Evolutionary conservation across 2,113 vertebrate genomes (phyloP).

Genomic region (Phasianus colchicus): DNA sequence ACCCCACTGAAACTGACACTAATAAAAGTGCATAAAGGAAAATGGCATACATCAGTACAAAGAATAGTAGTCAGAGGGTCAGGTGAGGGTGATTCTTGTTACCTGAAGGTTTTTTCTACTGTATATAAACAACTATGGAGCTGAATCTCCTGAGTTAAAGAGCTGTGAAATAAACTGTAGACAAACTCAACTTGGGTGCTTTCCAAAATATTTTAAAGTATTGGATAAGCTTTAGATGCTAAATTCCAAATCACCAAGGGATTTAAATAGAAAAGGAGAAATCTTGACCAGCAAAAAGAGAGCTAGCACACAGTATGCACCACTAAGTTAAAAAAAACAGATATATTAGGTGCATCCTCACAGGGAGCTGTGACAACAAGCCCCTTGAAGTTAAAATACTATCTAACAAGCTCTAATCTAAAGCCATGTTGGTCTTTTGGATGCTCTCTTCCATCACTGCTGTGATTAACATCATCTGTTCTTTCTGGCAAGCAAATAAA

Average conservation of each 20-base stretch:
- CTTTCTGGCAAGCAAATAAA: constrained; percentile 55
- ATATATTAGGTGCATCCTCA: not conserved
- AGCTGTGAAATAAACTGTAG: not conserved
- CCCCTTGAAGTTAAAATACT: constrained; percentile 25
- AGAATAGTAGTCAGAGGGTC: not conserved
- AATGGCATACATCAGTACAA: not conserved
- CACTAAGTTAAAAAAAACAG: not conserved
- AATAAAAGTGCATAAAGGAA: not conserved
- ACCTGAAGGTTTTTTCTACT: not conserved
- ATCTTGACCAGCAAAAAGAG: not conserved
- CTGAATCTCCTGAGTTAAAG: not conserved
- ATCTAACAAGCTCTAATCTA: constrained; percentile 39
- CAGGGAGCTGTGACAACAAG: constrained; percentile 21
- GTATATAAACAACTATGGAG: not conserved
- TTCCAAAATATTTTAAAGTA: not conserved
- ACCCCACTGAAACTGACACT: not conserved
- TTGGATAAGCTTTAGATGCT: not conserved
- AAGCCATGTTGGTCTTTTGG: constrained; percentile 39
- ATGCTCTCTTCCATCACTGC: constrained; percentile 38
- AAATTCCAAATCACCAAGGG: not conserved
- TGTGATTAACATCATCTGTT: constrained; percentile 63
- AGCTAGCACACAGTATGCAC: rapidly evolving
- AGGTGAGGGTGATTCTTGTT: not conserved
- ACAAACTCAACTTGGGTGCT: not conserved
- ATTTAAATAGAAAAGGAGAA: not conserved